phyloP scores from a whole-genome alignment of 2,888 invertebrate genomes.

The Tetanocera ferruginea region DNA sequence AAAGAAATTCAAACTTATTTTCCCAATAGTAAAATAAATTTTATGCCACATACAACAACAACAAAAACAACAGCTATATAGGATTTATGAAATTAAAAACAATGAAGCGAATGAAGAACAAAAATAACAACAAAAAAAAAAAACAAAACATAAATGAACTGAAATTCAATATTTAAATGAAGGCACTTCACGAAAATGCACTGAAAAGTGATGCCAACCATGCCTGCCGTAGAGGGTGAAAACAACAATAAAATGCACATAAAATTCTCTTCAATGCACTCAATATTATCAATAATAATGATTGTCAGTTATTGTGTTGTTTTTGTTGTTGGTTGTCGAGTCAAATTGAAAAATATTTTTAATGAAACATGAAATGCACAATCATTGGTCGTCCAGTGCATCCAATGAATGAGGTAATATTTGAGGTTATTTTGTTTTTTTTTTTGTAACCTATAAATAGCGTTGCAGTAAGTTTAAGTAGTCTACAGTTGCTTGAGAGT shows the following conservation, averaged over 20 bases:
- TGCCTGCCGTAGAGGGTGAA: background rate
- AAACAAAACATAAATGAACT: background rate
- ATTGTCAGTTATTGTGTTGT: slow-evolving; percentile 30
- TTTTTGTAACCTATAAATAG: no score
- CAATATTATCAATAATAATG: slow-evolving; percentile 38
- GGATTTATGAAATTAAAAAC: background rate
- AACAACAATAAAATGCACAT: background rate
- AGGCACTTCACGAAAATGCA: slow-evolving; percentile 34
- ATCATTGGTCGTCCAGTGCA: background rate
- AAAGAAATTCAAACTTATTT: no score
- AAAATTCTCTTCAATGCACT: background rate
- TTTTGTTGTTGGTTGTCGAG: slow-evolving; percentile 4
- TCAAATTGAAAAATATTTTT: slow-evolving; percentile 11
- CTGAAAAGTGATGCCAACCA: slow-evolving; percentile 25
- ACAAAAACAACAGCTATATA: background rate
- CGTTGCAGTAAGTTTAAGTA: no score
- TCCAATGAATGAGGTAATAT: no score
- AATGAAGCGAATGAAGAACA: background rate
- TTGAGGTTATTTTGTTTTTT: no score
- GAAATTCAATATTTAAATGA: slow-evolving; percentile 40
- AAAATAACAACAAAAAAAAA: no score
- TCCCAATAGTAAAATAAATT: background rate
- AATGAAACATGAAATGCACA: slow-evolving; percentile 36
- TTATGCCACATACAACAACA: background rate
- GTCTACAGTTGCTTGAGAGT: no score